These are phyloP conservation scores for Lordiphosa andalusiaca DNA, from an alignment of 2,888 invertebrate species.

Conservation along the genomic window DNA sequence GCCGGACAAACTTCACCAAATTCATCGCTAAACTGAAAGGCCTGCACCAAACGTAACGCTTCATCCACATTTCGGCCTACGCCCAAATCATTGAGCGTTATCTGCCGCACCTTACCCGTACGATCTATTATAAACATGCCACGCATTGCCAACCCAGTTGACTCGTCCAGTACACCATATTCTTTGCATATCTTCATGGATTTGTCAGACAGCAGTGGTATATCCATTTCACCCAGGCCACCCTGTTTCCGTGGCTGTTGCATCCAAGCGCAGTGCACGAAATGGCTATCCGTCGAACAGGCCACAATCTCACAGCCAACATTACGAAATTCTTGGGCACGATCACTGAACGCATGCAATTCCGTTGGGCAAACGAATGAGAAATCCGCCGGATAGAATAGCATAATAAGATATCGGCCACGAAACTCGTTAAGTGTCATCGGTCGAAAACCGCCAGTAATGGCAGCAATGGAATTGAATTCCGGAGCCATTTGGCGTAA, in stretches of 20 bases:
- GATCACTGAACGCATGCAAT: constrained; percentile 97
- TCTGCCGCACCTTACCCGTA: constrained; percentile 91
- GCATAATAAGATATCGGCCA: constrained; percentile 92
- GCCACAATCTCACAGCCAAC: constrained; percentile 92
- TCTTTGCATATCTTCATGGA: constrained; percentile 89
- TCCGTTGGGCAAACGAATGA: constrained; percentile 94
- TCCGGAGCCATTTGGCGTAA: constrained; percentile 46
- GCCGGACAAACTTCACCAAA: constrained; percentile 96
- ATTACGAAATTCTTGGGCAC: constrained; percentile 88
- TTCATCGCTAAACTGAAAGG: constrained; percentile 96
- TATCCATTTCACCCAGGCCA: constrained; percentile 94
- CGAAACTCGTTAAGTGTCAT: constrained; percentile 85
- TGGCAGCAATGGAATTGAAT: constrained; percentile 39
- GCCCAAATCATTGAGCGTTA: constrained; percentile 96
- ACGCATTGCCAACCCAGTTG: constrained; percentile 93
- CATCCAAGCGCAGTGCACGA: constrained; percentile 96
- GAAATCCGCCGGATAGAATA: constrained; percentile 94
- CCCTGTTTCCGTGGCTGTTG: constrained; percentile 95
- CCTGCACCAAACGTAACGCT: constrained; percentile 94
- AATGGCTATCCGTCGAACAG: constrained; percentile 97
- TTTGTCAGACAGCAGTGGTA: constrained; percentile 96
- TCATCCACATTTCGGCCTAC: constrained; percentile 95
- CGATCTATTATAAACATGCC: constrained; percentile 97
- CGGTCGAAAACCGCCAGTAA: constrained; percentile 7
- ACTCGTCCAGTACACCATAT: constrained; percentile 94